phyloP scores from a whole-genome alignment of 2,888 invertebrate genomes.

The Hemistola chrysoprasaria region DNA sequence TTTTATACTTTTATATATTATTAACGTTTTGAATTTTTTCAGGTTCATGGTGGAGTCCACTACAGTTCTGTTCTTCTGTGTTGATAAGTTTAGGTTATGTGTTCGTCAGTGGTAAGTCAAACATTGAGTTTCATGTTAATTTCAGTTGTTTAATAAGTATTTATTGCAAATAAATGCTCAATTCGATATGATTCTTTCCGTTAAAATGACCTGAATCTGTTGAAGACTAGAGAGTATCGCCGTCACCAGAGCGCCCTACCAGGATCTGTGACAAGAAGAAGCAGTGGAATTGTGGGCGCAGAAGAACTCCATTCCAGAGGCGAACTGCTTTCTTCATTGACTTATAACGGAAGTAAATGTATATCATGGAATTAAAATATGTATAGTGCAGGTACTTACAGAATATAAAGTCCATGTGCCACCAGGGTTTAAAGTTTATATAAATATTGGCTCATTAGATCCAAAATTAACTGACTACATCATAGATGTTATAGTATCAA shows the following conservation, averaged over 20 bases:
- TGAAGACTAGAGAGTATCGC: constrained; percentile 56
- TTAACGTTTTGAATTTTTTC: constrained; percentile 71
- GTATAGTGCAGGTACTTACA: too few relatives aligned
- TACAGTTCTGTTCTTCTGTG: constrained; percentile 41
- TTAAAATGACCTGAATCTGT: constrained; percentile 64
- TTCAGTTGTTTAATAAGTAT: constrained; percentile 65
- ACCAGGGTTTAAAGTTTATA: too few relatives aligned
- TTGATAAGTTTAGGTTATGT: constrained; percentile 55
- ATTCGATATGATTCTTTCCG: constrained; percentile 64
- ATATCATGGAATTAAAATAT: too few relatives aligned
- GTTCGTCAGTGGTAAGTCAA: constrained; percentile 72
- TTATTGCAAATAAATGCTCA: constrained; percentile 75
- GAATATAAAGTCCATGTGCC: too few relatives aligned
- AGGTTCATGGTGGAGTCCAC: constrained; percentile 51
- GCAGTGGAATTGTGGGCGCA: constrained; percentile 19
- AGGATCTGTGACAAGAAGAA: constrained; percentile 52
- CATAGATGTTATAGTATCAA: too few relatives aligned
- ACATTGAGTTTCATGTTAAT: constrained; percentile 67
- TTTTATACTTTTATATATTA: constrained; percentile 35
- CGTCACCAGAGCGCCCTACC: constrained; percentile 42
- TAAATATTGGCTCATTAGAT: too few relatives aligned
- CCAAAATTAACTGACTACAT: too few relatives aligned
- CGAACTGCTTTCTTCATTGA: neutral
- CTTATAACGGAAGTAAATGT: too few relatives aligned
- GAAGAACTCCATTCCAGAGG: constrained; percentile 10